These are phyloP conservation scores for Barbus barbus DNA, from an alignment of 2,113 vertebrate genomes.

Conservation along the genomic window DNA sequence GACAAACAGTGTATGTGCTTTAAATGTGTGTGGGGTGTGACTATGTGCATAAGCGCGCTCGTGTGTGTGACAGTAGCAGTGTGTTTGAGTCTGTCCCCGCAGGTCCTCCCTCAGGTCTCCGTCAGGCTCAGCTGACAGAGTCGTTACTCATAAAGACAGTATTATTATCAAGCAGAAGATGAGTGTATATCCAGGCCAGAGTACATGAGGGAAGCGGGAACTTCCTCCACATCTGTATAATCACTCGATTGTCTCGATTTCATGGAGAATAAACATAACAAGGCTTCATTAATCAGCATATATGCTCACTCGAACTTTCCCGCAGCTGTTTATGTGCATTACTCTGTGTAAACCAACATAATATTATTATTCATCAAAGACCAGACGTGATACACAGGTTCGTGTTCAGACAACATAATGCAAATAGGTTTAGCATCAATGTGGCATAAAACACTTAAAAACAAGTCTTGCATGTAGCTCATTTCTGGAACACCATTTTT, in stretches of 20 bases:
- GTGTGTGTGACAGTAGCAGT: constrained; percentile 58
- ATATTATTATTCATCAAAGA: not conserved
- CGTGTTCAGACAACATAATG: not conserved
- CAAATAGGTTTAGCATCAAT: not conserved
- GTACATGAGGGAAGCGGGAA: constrained; percentile 5
- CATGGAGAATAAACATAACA: not conserved
- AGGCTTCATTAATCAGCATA: constrained; percentile 48
- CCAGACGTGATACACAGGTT: not conserved
- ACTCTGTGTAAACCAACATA: not conserved
- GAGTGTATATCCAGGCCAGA: constrained; percentile 80
- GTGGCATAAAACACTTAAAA: not conserved
- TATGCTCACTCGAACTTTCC: constrained; percentile 33
- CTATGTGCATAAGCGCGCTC: constrained; percentile 33
- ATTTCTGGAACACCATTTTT: not conserved
- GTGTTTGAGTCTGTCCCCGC: constrained; percentile 62
- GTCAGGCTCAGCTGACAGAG: constrained; percentile 78
- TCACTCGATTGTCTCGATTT: not conserved
- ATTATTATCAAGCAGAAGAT: constrained; percentile 88
- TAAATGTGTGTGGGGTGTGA: constrained; percentile 40
- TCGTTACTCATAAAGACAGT: constrained; percentile 86
- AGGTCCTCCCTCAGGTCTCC: constrained; percentile 79
- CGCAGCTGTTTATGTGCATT: not conserved
- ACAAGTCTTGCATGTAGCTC: not conserved
- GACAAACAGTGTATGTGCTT: constrained; percentile 13
- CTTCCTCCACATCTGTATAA: constrained; percentile 19